A percentile compares a stretch with the other conserved stretches of the same genome.
Conservation (phyloP, 1,140 invertebrate species). For the Globodera ellingtonae region DNA sequence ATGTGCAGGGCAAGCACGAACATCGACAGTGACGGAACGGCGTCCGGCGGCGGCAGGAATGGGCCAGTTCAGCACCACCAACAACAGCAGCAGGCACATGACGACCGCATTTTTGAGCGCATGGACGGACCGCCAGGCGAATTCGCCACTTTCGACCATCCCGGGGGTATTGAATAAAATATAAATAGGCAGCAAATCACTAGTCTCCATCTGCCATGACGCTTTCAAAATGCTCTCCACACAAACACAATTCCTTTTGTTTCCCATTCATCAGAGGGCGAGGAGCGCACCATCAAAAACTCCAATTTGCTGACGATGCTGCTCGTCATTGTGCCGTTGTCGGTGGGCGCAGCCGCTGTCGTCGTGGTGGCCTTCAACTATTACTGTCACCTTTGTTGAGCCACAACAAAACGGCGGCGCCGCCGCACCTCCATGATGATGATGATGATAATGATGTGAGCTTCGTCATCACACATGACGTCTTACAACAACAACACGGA, state of each 20-base stretch:
- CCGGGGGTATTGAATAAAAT: neutral
- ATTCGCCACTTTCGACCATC: constrained; percentile 32
- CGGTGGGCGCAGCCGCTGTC: constrained; percentile 51
- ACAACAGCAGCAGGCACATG: constrained; percentile 14
- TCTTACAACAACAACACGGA: too few species aligned
- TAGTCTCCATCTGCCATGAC: constrained; percentile 15
- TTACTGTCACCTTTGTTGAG: constrained; percentile 55
- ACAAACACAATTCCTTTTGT: constrained; percentile 1
- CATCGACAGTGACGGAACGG: neutral
- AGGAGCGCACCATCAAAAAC: constrained; percentile 16
- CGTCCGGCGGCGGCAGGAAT: constrained; percentile 17
- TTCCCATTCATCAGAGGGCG: neutral
- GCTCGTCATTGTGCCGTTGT: constrained; percentile 51
- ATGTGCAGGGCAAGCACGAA: constrained; percentile 19
- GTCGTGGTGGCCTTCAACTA: constrained; percentile 55
- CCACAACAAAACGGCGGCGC: neutral
- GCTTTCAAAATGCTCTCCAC: constrained; percentile 27
- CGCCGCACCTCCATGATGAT: too few species aligned
- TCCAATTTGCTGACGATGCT: constrained; percentile 46
- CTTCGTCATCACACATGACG: too few species aligned
- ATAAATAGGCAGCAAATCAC: too few species aligned
- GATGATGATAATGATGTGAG: too few species aligned
- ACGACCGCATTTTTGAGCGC: constrained; percentile 30
- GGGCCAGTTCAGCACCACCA: neutral
- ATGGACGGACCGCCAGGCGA: constrained; percentile 34